Conservation (phyloP, 2,888 invertebrate genomes). For the Ryuthela nishihirai region DNA sequence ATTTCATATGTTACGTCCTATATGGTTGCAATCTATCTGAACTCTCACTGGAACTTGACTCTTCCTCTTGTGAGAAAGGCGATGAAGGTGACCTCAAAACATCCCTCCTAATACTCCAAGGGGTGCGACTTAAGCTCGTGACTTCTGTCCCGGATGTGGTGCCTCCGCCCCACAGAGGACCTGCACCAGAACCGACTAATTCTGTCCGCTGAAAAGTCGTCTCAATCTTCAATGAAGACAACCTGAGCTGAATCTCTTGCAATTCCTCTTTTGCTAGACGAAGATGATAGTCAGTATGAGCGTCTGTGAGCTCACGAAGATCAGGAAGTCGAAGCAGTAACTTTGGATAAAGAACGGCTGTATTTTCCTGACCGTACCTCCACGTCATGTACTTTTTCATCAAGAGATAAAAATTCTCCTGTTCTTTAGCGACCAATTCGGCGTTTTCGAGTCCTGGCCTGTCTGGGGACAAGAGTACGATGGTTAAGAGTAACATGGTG, state of each 20-base stretch:
- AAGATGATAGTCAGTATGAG: constrained; percentile 47
- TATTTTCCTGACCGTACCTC: constrained; percentile 47
- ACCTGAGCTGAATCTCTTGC: constrained; percentile 45
- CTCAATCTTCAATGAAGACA: constrained; percentile 44
- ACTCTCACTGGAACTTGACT: constrained; percentile 39
- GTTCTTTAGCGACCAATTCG: constrained; percentile 47
- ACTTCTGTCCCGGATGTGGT: background rate
- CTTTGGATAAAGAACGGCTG: constrained; percentile 48
- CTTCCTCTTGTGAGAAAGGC: constrained; percentile 33
- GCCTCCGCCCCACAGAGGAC: background rate
- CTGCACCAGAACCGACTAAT: background rate
- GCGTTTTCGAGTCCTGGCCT: constrained; percentile 48
- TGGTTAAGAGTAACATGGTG: constrained; percentile 51
- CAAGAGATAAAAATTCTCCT: constrained; percentile 47
- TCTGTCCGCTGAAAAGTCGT: constrained; percentile 19
- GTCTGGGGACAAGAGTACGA: constrained; percentile 53
- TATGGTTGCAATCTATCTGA: constrained; percentile 26
- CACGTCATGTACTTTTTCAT: constrained; percentile 49
- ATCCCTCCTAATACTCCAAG: constrained; percentile 30
- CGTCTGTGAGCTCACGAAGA: constrained; percentile 50
- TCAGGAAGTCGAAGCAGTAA: constrained; percentile 52
- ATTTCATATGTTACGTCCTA: constrained; percentile 9
- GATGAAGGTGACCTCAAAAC: constrained; percentile 30
- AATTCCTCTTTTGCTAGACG: constrained; percentile 45
- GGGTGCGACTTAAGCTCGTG: background rate